These are phyloP conservation scores for Chrosomus eos DNA, from an alignment of 2,797 vertebrate genomes.

Conservation along the genomic window DNA sequence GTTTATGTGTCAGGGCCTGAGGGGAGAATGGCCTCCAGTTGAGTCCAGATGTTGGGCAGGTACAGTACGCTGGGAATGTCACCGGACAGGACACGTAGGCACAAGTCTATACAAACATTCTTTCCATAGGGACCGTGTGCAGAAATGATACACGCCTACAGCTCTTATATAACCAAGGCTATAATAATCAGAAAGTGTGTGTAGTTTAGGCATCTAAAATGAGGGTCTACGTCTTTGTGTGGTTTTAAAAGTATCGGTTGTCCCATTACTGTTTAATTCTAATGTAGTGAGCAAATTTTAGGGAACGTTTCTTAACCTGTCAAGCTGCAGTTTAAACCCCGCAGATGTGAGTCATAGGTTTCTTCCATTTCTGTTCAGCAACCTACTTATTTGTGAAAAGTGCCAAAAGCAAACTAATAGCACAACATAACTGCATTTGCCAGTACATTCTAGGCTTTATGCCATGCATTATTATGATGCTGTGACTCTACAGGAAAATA, in stretches of 20 bases:
- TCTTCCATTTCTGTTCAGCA: background rate
- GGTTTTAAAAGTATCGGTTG: background rate
- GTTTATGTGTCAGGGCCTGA: slow-evolving; percentile 41
- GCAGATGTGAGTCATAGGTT: slow-evolving; percentile 20
- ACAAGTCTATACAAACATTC: slow-evolving; percentile 57
- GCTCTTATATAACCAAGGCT: slow-evolving; percentile 8
- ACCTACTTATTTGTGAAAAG: slow-evolving; percentile 15
- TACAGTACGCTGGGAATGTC: slow-evolving; percentile 58
- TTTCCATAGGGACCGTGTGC: slow-evolving; percentile 56
- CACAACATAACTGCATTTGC: slow-evolving; percentile 1
- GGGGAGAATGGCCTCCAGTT: slow-evolving; percentile 61
- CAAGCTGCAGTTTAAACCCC: slow-evolving; percentile 17
- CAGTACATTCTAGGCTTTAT: slow-evolving; percentile 4
- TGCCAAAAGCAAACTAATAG: slow-evolving; percentile 2
- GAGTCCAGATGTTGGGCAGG: slow-evolving; percentile 66
- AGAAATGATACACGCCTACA: slow-evolving; percentile 53
- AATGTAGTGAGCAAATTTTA: background rate
- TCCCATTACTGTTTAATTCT: background rate
- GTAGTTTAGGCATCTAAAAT: slow-evolving; percentile 12
- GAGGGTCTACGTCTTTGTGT: background rate
- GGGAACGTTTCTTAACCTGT: background rate
- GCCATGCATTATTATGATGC: background rate
- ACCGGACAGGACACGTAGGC: slow-evolving; percentile 63
- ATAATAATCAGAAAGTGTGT: background rate
- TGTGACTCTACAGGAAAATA: background rate